Evolutionary conservation across 2,797 vertebrate species (phyloP).

Genomic region (Halcyon smyrnensis): DNA sequence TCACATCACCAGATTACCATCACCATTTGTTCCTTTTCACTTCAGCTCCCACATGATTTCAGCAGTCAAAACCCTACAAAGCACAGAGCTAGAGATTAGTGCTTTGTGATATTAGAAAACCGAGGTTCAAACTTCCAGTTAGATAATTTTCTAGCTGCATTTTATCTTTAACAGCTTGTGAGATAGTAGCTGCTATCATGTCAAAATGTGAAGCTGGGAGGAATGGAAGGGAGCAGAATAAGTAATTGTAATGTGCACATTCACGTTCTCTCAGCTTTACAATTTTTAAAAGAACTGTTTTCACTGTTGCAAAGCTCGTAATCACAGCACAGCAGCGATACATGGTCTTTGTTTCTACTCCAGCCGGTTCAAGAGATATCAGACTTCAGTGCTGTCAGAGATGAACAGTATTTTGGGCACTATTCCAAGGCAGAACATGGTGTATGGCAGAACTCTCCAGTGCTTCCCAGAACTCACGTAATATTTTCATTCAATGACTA

Average conservation of each 20-base stretch:
- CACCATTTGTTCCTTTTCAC: background rate
- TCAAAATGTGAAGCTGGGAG: background rate
- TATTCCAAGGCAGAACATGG: background rate
- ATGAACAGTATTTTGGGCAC: background rate
- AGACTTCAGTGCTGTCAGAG: background rate
- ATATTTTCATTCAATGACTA: background rate
- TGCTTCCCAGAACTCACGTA: background rate
- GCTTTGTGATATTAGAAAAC: background rate
- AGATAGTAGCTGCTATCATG: slow-evolving; percentile 3
- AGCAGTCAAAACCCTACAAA: background rate
- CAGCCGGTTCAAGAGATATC: background rate
- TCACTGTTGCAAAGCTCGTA: background rate
- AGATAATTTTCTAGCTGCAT: background rate
- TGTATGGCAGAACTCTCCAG: background rate
- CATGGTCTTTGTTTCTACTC: background rate
- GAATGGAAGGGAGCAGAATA: background rate
- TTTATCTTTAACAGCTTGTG: background rate
- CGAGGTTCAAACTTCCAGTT: background rate
- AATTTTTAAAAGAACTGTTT: background rate
- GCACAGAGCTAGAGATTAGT: background rate
- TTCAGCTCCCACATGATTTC: background rate
- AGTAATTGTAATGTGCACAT: background rate
- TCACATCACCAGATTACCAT: background rate
- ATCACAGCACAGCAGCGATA: background rate
- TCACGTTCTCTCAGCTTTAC: background rate